Evolutionary conservation across 2,113 vertebrate genomes (phyloP).

Genomic region (Trachemys scripta): DNA sequence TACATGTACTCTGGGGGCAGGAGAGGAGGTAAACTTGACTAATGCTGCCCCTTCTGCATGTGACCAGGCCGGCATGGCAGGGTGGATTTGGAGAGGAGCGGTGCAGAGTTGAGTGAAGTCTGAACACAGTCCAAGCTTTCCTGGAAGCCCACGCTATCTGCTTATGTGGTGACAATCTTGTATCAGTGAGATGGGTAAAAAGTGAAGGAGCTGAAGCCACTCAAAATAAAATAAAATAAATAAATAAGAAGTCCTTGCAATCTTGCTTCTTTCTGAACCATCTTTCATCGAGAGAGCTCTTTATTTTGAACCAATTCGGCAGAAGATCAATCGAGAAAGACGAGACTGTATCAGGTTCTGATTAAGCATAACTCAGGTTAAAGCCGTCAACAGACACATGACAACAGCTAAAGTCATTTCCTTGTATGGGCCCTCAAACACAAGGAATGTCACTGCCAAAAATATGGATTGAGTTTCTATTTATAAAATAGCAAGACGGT

Average conservation of each 20-base stretch:
- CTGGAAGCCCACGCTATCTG: background rate
- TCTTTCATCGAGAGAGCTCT: background rate
- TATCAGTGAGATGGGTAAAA: background rate
- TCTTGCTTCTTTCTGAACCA: background rate
- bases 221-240: background rate
- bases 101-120: background rate
- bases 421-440: slow-evolving; percentile 84
- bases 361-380: background rate
- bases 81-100: background rate
- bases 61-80: background rate
- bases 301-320: background rate
- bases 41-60: background rate
- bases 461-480: slow-evolving; percentile 80
- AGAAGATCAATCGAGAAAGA: background rate
- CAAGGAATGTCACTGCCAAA: slow-evolving; percentile 76
- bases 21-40: background rate
- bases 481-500: slow-evolving; percentile 70
- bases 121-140: background rate
- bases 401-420: slow-evolving; percentile 55
- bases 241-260: background rate
- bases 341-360: accelerated
- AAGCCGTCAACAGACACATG: background rate
- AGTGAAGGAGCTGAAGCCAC: background rate
- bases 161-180: background rate
- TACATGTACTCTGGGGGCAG: background rate